phyloP scores from a whole-genome alignment of 2,797 vertebrate genomes.

The Spea hammondii region DNA sequence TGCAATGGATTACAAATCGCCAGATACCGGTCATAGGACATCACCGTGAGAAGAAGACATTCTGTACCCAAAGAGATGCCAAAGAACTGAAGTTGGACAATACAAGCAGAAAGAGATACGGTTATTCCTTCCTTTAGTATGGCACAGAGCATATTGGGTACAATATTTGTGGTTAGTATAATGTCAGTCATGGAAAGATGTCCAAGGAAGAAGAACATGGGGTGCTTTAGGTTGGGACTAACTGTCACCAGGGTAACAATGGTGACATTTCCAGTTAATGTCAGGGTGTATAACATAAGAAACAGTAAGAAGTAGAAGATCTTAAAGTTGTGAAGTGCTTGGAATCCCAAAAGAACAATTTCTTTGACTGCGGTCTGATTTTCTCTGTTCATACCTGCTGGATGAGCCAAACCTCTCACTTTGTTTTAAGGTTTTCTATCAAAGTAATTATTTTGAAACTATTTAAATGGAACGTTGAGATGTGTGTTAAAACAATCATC shows the following conservation, averaged over 20 bases:
- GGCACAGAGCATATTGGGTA: slow-evolving; percentile 58
- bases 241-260: slow-evolving; percentile 53
- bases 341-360: slow-evolving; percentile 53
- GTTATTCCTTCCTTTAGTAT: slow-evolving; percentile 46
- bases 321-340: slow-evolving; percentile 30
- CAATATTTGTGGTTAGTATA: slow-evolving; percentile 63
- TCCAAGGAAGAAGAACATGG: slow-evolving; percentile 61
- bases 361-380: slow-evolving; percentile 40
- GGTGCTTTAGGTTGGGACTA: slow-evolving; percentile 48
- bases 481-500: no score
- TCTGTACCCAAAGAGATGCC: slow-evolving; percentile 67
- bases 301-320: slow-evolving; percentile 47
- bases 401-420: neutral
- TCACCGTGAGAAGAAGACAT: slow-evolving; percentile 67
- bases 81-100: slow-evolving; percentile 64
- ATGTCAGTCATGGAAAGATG: slow-evolving; percentile 68
- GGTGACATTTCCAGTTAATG: slow-evolving; percentile 50
- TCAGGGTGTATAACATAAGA: slow-evolving; percentile 54
- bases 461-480: no score
- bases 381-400: neutral
- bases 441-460: no score
- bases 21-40: slow-evolving; percentile 69
- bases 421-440: neutral
- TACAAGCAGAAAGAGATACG: slow-evolving; percentile 62
- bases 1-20: slow-evolving; percentile 67